Evolutionary conservation across 2,113 vertebrate species (phyloP).

Genomic region (Upupa epops): DNA sequence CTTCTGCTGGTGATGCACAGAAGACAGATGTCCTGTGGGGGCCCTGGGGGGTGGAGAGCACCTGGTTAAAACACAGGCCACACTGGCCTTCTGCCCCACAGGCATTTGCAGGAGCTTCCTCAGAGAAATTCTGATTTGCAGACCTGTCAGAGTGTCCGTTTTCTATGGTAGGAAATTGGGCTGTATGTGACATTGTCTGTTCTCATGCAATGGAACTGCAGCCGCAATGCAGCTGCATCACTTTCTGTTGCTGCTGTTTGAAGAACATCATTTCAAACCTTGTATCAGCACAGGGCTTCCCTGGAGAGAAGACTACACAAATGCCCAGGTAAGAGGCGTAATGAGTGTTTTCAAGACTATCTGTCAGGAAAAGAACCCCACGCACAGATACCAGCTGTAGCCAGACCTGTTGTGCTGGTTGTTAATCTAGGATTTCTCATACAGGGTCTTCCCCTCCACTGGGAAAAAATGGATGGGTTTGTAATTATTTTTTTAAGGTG

Average conservation of each 20-base stretch:
- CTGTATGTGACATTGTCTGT: too few relatives aligned
- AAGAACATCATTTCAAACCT: neutral
- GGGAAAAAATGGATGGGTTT: neutral
- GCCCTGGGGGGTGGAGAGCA: neutral
- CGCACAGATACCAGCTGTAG: neutral
- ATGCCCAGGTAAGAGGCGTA: neutral
- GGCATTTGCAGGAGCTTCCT: neutral
- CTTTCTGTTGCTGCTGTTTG: neutral
- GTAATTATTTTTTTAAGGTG: too few relatives aligned
- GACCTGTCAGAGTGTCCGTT: neutral
- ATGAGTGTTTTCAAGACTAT: neutral
- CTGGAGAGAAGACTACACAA: neutral
- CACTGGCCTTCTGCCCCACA: neutral
- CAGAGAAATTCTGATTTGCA: neutral
- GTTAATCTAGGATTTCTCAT: neutral
- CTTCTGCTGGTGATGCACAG: neutral
- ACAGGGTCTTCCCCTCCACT: neutral
- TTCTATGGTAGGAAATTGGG: accelerated
- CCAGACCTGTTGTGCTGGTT: neutral
- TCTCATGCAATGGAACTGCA: neutral
- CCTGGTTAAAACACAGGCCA: neutral
- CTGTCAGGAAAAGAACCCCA: neutral
- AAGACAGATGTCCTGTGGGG: neutral
- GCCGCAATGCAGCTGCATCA: neutral
- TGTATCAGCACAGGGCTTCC: neutral